These are phyloP conservation scores for Oryzias melastigma DNA, from an alignment of 2,113 vertebrate genomes.

Conservation along the genomic window DNA sequence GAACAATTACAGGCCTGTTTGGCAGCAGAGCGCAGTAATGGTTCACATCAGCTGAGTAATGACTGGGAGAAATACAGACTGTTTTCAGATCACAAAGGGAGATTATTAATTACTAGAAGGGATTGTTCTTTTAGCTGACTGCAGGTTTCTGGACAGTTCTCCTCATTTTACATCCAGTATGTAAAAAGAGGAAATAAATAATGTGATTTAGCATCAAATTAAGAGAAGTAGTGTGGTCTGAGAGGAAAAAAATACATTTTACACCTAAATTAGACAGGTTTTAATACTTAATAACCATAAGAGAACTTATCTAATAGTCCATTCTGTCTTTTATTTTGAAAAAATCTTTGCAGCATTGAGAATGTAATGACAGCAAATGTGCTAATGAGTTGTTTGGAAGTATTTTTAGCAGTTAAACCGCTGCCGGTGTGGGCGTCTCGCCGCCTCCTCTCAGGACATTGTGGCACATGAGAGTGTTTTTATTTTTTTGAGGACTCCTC, in stretches of 20 bases:
- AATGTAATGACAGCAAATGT: too few relatives aligned
- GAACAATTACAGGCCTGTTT: conserved; percentile 55
- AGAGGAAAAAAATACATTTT: too few relatives aligned
- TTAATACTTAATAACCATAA: too few relatives aligned
- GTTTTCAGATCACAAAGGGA: conserved; percentile 21
- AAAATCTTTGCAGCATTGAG: too few relatives aligned
- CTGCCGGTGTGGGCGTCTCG: neutral
- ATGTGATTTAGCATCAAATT: too few relatives aligned
- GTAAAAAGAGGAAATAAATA: neutral
- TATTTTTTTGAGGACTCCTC: conserved; percentile 4
- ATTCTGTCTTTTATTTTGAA: too few relatives aligned
- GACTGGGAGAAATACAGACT: conserved; percentile 24
- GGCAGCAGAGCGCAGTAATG: conserved; percentile 25
- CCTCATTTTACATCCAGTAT: neutral
- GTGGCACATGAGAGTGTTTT: conserved; percentile 16
- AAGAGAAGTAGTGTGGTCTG: too few relatives aligned
- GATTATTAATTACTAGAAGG: conserved; percentile 13
- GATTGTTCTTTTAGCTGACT: conserved; percentile 1
- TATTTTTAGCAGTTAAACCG: neutral
- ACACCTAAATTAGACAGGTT: too few relatives aligned
- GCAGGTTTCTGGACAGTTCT: neutral
- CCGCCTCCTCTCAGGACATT: neutral
- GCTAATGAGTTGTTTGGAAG: neutral
- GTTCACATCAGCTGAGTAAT: conserved; percentile 46
- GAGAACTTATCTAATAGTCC: too few relatives aligned